Conservation (phyloP, 2,888 invertebrate genomes). For the Amitus sp. region DNA sequence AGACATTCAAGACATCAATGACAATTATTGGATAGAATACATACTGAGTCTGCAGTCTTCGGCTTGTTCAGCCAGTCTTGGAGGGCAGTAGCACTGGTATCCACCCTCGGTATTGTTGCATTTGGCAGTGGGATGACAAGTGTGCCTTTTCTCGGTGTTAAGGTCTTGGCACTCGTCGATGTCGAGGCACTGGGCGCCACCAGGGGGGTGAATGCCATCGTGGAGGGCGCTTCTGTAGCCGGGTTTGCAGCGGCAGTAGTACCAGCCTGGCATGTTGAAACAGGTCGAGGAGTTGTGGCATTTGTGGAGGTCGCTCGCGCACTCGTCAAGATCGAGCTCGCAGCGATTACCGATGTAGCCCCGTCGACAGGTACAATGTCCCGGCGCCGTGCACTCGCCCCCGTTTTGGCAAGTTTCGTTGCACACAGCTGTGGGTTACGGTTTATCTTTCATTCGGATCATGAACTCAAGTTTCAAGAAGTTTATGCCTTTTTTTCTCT, state of each 20-base stretch:
- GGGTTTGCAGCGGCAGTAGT: slow-evolving; percentile 85
- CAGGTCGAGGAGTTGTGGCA: slow-evolving; percentile 83
- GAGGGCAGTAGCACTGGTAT: slow-evolving; percentile 80
- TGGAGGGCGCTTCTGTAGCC: slow-evolving; percentile 76
- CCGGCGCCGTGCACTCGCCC: slow-evolving; percentile 81
- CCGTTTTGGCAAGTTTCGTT: slow-evolving; percentile 85
- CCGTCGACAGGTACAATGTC: slow-evolving; percentile 80
- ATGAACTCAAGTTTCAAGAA: no score
- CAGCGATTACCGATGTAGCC: slow-evolving; percentile 87
- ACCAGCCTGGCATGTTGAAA: slow-evolving; percentile 90
- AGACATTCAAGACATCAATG: no score
- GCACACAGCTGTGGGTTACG: slow-evolving; percentile 89
- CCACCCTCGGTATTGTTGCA: slow-evolving; percentile 85
- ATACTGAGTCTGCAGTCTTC: slow-evolving; percentile 74
- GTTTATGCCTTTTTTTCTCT: no score
- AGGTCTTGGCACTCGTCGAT: slow-evolving; percentile 84
- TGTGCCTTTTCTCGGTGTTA: slow-evolving; percentile 70
- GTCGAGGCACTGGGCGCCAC: slow-evolving; percentile 77
- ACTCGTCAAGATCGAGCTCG: slow-evolving; percentile 89
- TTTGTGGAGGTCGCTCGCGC: slow-evolving; percentile 74
- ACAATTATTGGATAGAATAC: no score
- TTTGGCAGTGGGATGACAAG: slow-evolving; percentile 81
- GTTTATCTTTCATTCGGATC: no score
- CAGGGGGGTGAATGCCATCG: slow-evolving; percentile 69
- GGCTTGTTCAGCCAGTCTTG: slow-evolving; percentile 54